Evolutionary conservation across 2,113 vertebrate species (phyloP).

Genomic region (Dryoscopus gambensis): DNA sequence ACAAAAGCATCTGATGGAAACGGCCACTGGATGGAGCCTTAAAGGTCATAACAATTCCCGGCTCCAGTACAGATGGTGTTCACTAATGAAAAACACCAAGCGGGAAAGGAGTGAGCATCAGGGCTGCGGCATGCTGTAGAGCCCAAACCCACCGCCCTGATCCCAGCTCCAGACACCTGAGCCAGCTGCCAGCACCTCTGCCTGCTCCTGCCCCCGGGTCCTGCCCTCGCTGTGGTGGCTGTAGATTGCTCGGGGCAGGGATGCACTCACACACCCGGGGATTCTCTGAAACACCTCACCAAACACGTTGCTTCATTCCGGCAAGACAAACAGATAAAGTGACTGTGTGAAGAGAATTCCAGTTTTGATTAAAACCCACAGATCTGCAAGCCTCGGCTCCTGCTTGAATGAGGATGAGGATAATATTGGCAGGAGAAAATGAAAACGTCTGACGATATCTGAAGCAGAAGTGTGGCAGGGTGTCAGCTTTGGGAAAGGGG

Average conservation of each 20-base stretch:
- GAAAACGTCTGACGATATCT: background rate
- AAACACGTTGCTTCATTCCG: background rate
- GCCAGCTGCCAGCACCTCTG: background rate
- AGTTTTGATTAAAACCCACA: background rate
- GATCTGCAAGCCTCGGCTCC: background rate
- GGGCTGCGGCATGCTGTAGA: background rate
- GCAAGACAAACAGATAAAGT: background rate
- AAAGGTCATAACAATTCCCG: background rate
- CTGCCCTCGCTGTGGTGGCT: background rate
- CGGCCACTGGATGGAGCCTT: conserved; percentile 43
- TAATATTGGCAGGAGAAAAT: background rate
- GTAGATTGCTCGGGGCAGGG: background rate
- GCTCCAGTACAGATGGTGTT: background rate
- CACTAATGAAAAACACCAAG: background rate
- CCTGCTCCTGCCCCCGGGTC: background rate
- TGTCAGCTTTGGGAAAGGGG: background rate
- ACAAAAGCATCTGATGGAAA: conserved; percentile 5
- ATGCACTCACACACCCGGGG: background rate
- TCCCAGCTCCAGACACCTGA: background rate
- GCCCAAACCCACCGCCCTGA: background rate
- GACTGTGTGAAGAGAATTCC: background rate
- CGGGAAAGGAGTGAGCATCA: background rate
- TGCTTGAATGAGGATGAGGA: background rate
- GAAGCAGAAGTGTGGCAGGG: background rate
- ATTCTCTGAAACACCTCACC: background rate